Evolutionary conservation across 2,797 vertebrate genomes (phyloP).

Genomic region (Tinamus major): DNA sequence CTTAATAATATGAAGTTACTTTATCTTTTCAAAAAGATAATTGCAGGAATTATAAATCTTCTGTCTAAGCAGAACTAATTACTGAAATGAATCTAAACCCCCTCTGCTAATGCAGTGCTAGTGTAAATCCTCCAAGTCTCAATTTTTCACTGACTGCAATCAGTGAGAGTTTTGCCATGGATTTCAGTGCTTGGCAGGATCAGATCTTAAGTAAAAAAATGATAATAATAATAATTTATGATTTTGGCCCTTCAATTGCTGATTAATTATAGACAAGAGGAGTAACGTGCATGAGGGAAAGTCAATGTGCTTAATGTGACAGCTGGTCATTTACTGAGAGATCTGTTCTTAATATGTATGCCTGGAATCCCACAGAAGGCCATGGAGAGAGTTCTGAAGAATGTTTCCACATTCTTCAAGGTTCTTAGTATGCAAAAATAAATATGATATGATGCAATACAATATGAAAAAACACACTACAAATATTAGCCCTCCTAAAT

Average conservation of each 20-base stretch:
- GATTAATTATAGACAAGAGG: background rate
- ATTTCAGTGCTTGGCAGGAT: background rate
- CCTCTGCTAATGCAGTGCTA: background rate
- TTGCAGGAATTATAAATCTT: background rate
- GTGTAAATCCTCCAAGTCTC: background rate
- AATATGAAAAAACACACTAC: background rate
- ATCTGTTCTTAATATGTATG: background rate
- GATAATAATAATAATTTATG: background rate
- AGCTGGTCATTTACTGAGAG: background rate
- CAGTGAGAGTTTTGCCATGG: background rate
- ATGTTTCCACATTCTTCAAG: background rate
- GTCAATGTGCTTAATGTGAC: background rate
- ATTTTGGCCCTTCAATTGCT: background rate
- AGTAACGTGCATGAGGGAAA: background rate
- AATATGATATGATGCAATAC: background rate
- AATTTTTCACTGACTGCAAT: background rate
- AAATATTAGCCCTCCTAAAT: background rate
- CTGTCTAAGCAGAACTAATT: background rate
- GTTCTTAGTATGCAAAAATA: background rate
- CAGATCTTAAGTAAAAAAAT: background rate
- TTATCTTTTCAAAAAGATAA: slow-evolving; percentile 15
- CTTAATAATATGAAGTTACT: background rate
- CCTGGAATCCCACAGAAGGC: background rate
- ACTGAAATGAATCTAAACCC: background rate
- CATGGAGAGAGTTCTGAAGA: background rate